Evolutionary conservation across 2,113 vertebrate genomes (phyloP).

Genomic region (Heterochromis multidens): DNA sequence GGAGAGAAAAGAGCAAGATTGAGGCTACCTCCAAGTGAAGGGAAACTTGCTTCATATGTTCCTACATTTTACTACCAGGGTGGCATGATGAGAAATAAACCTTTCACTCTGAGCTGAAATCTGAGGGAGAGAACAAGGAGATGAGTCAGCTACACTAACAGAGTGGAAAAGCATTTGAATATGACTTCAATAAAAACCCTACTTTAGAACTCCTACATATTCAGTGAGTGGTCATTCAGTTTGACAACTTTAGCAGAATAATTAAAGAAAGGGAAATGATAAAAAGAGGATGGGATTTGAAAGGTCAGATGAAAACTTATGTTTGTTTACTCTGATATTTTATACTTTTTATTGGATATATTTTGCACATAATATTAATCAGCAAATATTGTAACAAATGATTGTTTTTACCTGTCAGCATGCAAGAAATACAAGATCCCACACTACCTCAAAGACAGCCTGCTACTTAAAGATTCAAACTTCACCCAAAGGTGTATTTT

Average conservation of each 20-base stretch:
- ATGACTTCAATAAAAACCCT: conserved; percentile 16
- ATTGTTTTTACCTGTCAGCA: not conserved
- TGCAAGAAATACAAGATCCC: not conserved
- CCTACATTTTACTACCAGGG: conserved; percentile 31
- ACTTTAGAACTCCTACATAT: conserved; percentile 24
- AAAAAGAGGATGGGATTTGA: not conserved
- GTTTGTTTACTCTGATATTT: not conserved
- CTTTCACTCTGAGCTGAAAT: conserved; percentile 23
- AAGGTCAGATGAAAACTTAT: not conserved
- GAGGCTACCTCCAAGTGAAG: not conserved
- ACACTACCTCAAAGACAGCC: not conserved
- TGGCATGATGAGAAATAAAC: conserved; percentile 52
- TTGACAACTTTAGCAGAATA: conserved; percentile 12
- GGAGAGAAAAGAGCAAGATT: not conserved
- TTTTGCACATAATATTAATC: not conserved
- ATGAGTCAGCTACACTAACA: conserved; percentile 33
- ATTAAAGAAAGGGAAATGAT: not conserved
- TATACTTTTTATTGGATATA: not conserved
- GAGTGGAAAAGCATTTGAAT: conserved; percentile 18
- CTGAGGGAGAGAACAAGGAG: conserved; percentile 15
- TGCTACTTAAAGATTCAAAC: conserved; percentile 3
- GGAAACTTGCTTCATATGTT: conserved; percentile 35
- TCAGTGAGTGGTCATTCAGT: conserved; percentile 5
- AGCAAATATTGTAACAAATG: not conserved
- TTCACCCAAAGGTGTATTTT: conserved; percentile 26